Evolutionary conservation across 2,888 invertebrate species (phyloP).

Genomic region (Mycalesis mineus): DNA sequence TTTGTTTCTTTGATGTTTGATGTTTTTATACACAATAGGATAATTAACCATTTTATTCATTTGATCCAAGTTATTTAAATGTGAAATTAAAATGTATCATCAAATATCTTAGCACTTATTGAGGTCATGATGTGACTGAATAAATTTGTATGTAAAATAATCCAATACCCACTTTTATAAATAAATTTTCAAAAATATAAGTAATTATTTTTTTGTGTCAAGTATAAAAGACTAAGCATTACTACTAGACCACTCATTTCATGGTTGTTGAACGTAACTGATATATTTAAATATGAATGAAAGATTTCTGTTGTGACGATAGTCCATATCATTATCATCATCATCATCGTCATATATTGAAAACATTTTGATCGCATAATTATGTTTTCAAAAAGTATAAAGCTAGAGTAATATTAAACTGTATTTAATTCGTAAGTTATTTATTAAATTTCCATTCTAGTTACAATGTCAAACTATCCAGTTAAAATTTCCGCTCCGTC

Average conservation of each 20-base stretch:
- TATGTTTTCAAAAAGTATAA: too few relatives aligned
- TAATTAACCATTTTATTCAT: conserved; percentile 38
- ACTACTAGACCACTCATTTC: too few relatives aligned
- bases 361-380: too few relatives aligned
- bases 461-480: conserved; percentile 14
- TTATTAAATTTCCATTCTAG: neutral
- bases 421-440: neutral
- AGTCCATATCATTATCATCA: too few relatives aligned
- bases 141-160: conserved; percentile 64
- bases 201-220: too few relatives aligned
- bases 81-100: conserved; percentile 35
- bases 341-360: too few relatives aligned
- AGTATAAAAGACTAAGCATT: too few relatives aligned
- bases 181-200: conserved; percentile 55
- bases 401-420: too few relatives aligned
- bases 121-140: conserved; percentile 65
- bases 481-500: conserved; percentile 89
- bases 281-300: too few relatives aligned
- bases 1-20: conserved; percentile 47
- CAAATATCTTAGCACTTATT: conserved; percentile 58
- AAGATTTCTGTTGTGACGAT: too few relatives aligned
- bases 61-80: conserved; percentile 45
- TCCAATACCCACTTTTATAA: conserved; percentile 58
- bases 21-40: conserved; percentile 33
- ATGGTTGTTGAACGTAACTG: too few relatives aligned